Base-by-base conservation (phyloP, 2,888 invertebrate species). In the Galerucella nymphaeae region DNA sequence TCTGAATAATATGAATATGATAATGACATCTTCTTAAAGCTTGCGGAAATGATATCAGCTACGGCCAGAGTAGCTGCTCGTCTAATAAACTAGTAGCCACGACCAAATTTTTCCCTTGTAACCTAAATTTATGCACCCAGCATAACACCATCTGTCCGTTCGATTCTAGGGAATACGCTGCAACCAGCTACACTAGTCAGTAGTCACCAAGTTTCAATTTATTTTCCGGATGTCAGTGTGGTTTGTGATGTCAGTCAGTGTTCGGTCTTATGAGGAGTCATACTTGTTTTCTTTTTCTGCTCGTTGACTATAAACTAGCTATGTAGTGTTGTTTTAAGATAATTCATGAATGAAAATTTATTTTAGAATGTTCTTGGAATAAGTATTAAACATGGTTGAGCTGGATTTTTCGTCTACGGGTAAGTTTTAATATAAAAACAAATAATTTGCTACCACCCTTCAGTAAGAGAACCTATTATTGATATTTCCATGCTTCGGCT, bases 341-440 rank as follows among this genome's bases (percentile, higher is more conserved):
- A 67, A 78, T 84, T 85, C 79, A 80, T 85, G 82, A 84, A 84
- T 85, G 82, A 84, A 83, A 83, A 82, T 74, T 81, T 78, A 78
- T 77, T 74, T 73, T 76, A 75, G 78, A 78, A 79, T 81, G 80
- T 78, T 73, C 72, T 75, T 73, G 76, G 72, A 79, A 75, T 79
- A 78, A 63, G 53, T 70, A 59, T 67, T 42, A 72, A 81, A 66
- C 70, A 86, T 85, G 85, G 85, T 85, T 66, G 82, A 85, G 73
- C 80, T 85, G 71, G 82, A 85, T 79, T 85, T 84, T 78, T 83
- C 83, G 57, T 79, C 82, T 57, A 82, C 83, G 75, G 84, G 85
- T 85, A 76, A 82, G 85, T 82, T 77, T 75, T 71, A 11, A 58
- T 70, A 73, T 72, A 70, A 73, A 66, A 76, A 74, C 73, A 79